A percentile compares a stretch with the other conserved stretches of the same genome.
These are phyloP conservation scores for Oryzias celebensis DNA, from an alignment of 2,113 vertebrate species.

Conservation along the genomic window DNA sequence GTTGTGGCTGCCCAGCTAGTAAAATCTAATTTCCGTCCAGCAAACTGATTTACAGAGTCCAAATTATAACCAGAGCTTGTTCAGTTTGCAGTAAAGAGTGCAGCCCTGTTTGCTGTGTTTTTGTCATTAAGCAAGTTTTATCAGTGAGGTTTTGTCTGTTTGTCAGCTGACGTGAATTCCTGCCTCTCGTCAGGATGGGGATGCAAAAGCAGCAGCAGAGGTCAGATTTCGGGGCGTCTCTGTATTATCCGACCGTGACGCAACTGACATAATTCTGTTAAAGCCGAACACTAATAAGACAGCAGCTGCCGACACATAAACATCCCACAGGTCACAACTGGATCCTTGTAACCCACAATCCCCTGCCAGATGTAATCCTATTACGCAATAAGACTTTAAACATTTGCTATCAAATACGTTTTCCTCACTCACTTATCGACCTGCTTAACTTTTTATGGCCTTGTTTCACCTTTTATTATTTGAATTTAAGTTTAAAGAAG, in stretches of 20 bases:
- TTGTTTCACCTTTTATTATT: no score
- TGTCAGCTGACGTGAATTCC: conserved; percentile 36
- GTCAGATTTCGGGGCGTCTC: conserved; percentile 3
- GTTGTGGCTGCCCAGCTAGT: neutral
- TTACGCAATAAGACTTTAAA: neutral
- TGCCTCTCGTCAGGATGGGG: conserved; percentile 5
- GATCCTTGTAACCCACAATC: neutral
- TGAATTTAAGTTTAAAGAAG: no score
- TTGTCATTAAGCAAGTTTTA: conserved; percentile 17
- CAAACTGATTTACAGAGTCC: neutral
- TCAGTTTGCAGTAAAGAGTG: conserved; percentile 1
- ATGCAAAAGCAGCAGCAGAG: conserved; percentile 14
- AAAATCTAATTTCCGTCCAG: conserved; percentile 8
- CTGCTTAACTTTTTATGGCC: no score
- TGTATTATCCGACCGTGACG: conserved; percentile 1
- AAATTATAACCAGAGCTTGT: neutral
- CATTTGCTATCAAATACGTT: neutral
- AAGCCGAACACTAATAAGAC: neutral
- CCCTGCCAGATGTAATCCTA: neutral
- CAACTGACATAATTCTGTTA: neutral
- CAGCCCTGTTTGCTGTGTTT: conserved; percentile 12
- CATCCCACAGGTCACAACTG: neutral
- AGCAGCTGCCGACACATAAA: neutral
- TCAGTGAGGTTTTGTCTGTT: conserved; percentile 24
- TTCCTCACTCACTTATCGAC: no score